Conservation (phyloP, 2,888 invertebrate genomes). For the Germaria angustata region DNA sequence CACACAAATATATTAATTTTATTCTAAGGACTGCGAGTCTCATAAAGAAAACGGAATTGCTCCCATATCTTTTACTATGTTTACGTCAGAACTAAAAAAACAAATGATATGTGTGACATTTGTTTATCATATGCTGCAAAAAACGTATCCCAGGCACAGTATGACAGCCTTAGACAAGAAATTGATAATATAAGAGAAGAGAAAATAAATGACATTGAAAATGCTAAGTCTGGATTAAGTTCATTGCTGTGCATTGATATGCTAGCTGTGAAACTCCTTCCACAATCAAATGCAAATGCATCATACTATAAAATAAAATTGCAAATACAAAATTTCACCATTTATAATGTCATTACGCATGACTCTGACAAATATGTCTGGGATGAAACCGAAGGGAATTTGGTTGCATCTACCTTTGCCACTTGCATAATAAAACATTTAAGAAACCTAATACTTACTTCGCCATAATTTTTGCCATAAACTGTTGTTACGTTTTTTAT, state of each 20-base stretch:
- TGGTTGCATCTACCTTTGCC: background rate
- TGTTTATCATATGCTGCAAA: background rate
- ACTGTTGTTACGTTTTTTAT: too few species aligned
- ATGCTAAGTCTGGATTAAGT: background rate
- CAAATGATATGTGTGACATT: background rate
- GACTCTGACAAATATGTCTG: too few species aligned
- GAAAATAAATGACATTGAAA: background rate
- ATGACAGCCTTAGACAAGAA: background rate
- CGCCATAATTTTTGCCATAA: too few species aligned
- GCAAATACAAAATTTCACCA: background rate
- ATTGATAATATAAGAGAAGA: constrained; percentile 1
- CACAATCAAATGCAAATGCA: background rate
- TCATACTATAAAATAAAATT: background rate
- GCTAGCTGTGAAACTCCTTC: background rate
- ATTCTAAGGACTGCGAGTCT: too few species aligned
- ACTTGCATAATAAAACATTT: background rate
- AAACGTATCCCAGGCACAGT: background rate
- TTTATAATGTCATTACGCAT: background rate
- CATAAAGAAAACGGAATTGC: background rate
- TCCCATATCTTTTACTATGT: background rate
- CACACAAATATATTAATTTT: constrained; percentile 8
- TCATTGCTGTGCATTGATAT: background rate
- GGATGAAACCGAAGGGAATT: too few species aligned
- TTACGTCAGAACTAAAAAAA: constrained; percentile 1
- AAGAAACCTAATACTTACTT: too few species aligned